phyloP scores from a whole-genome alignment of 2,888 invertebrate species.

The Hedya salicella region DNA sequence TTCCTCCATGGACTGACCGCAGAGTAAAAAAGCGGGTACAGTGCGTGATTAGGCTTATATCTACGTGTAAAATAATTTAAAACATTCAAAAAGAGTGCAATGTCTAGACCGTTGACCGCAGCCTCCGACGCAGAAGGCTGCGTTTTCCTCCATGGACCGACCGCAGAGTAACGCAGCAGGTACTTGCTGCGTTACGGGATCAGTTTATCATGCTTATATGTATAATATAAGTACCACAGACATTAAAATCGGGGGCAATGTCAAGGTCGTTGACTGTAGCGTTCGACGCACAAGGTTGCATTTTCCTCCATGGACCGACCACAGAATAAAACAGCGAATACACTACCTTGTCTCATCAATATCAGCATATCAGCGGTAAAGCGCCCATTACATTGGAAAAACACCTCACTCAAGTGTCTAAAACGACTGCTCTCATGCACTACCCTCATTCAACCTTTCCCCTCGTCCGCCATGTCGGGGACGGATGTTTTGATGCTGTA shows the following conservation, averaged over 20 bases:
- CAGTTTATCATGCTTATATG: neutral
- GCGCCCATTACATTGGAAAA: too few relatives aligned
- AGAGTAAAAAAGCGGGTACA: slow-evolving; percentile 3
- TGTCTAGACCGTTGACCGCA: slow-evolving; percentile 79
- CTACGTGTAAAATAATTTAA: too few relatives aligned
- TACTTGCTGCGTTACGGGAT: neutral
- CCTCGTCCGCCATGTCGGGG: too few relatives aligned
- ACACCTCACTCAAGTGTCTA: too few relatives aligned
- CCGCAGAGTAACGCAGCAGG: slow-evolving; percentile 6
- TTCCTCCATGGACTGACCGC: slow-evolving; percentile 38
- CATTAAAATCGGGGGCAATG: slow-evolving; percentile 71
- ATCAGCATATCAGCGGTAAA: neutral
- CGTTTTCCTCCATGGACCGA: slow-evolving; percentile 43
- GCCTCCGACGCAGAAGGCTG: slow-evolving; percentile 45
- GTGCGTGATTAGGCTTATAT: neutral
- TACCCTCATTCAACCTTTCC: too few relatives aligned
- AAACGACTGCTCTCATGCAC: too few relatives aligned
- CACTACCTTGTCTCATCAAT: neutral
- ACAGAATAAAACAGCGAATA: neutral
- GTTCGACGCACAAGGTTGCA: slow-evolving; percentile 45
- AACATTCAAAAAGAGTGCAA: slow-evolving; percentile 67
- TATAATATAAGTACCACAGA: neutral
- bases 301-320: slow-evolving; percentile 40
- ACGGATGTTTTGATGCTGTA: too few relatives aligned
- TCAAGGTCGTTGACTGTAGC: slow-evolving; percentile 77